Base-by-base conservation (phyloP, 2,797 vertebrate species). In the Propithecus deckenii region DNA sequence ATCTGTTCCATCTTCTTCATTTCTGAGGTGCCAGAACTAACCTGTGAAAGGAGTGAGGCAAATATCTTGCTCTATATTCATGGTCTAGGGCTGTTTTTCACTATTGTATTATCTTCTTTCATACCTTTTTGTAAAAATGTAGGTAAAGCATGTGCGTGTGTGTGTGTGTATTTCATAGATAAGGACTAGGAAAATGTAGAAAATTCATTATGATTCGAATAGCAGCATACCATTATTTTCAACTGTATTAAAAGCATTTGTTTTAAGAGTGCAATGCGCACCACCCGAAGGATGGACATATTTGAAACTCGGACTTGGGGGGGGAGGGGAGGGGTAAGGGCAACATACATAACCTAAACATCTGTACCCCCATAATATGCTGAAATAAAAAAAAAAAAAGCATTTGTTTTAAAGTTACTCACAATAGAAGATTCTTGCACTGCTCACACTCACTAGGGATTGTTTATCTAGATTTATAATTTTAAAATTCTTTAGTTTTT, bases 381-480 rank as follows among this genome's bases (percentile, higher is more conserved):
- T 38, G 38, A 3, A 38, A 38, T 38, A 38, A 38, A 38, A 38
- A 38, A 38, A 38, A 38, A 38, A 38, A 50, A 72, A 89, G 30
- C 38, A 52, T 94, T 91, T 90, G 18, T 78, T 91, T 97, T 35
- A 92, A 89, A 94, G 28, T 88, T 69, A 55, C 11, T 94, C 15
- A 2, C 50, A 23, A 25, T 57, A 3, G 63, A 71, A 87, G 59
- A 80, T 65, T 80, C 41, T 94, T 3, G 35, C 15, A 35, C 61
- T n/a, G 59, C 4, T 50, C 35, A 83, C 32, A 43, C 10, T 59
- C 76, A 52, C 13, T 84, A 94, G 48, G 61, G 35, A 79, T n/a
- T 89, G 46, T 89, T 88, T 96, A 59, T 95, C 55, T 94, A 91
- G 50, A 93, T 78, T 81, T 71, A 83, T 72, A 80, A 85, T 74